These are phyloP conservation scores for Drosophila koepferae DNA, from an alignment of 2,888 invertebrate genomes.

Conservation along the genomic window DNA sequence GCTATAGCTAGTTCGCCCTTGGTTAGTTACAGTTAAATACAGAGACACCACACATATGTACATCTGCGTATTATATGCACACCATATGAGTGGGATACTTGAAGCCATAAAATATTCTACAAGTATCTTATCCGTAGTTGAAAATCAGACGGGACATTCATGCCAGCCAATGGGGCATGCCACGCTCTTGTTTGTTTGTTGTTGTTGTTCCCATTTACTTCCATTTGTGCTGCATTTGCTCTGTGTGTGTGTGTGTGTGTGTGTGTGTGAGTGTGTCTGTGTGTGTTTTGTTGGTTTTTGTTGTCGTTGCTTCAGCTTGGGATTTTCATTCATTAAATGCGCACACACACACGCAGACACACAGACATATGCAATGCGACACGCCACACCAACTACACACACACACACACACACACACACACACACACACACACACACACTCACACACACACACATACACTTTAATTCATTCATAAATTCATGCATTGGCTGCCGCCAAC, in stretches of 20 bases:
- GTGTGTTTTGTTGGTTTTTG: conserved; percentile 46
- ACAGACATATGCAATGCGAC: conserved; percentile 38
- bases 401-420: conserved; percentile 40
- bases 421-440: conserved; percentile 27
- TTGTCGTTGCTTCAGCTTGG: conserved; percentile 63
- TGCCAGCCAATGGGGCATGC: conserved; percentile 61
- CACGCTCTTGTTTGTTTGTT: conserved; percentile 33
- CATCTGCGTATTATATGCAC: conserved; percentile 21
- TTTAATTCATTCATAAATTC: conserved; percentile 78
- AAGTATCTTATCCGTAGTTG: conserved; percentile 73
- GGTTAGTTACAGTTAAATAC: conserved; percentile 11
- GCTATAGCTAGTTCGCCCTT: conserved; percentile 11
- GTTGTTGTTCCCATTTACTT: conserved; percentile 67
- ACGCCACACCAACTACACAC: conserved; percentile 38
- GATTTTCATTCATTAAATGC: conserved; percentile 77
- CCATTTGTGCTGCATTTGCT: conserved; percentile 70
- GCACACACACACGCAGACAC: conserved; percentile 50
- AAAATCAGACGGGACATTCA: conserved; percentile 71
- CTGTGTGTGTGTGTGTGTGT: conserved; percentile 52
- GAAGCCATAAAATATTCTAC: conserved; percentile 55
- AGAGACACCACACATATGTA: background rate
- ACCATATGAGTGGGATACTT: conserved; percentile 47
- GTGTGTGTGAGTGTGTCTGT: conserved; percentile 22
- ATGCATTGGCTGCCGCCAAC: conserved; percentile 52
- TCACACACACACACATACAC: conserved; percentile 32